Evolutionary conservation across 2,113 vertebrate species (phyloP), one percentile per base, ranked within the genome.

Genomic region (Phylloscopus trochiloides): DNA sequence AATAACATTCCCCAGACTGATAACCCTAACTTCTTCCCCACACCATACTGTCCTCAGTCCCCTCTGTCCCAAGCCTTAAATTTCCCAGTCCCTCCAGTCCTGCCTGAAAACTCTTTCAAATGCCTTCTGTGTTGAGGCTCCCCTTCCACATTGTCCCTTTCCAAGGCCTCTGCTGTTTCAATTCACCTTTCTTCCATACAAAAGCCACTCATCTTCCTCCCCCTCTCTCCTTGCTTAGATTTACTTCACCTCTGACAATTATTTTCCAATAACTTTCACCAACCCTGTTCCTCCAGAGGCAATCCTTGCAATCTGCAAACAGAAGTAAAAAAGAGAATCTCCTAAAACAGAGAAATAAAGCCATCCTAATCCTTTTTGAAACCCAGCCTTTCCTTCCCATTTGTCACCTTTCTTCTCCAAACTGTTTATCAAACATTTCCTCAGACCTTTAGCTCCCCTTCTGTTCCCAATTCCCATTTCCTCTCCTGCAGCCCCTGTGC

Each of bases 61-160:
- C 14, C 72, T 86, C 58, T 71, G 24, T 28, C 14, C 4, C 20
- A 47, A 11, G 12, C 32, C 45, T 82, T 61, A 76, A 75, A 89
- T 21, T 13, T 21, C 8, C 8, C 6, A 48, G 14, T 73, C 6
- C 5, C 57, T 91, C 17, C 36, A 78, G 48, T 91, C 17, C 36
- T 82, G 48, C 31, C 25, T 36, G 59, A 86, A 87, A 83, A 12
- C 4, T 32, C 29, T 20, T 71, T 14, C 40, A 55, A 75, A 83
- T 9, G 3, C 5, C 8, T 68, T 59, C 26, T 54, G 2, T 8
- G 2, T 38, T 7, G 1, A 51, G 26, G 6, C 3, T 82, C 6
- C 5, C 10, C 16, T 77, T 36, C 14, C 14, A 61, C 1, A 1
- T 4, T 73, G 17, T 42, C 6, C 3, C 14, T 81, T 90, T 38